Conservation (phyloP, 1,140 invertebrate genomes). For the Eumaeus atala region DNA sequence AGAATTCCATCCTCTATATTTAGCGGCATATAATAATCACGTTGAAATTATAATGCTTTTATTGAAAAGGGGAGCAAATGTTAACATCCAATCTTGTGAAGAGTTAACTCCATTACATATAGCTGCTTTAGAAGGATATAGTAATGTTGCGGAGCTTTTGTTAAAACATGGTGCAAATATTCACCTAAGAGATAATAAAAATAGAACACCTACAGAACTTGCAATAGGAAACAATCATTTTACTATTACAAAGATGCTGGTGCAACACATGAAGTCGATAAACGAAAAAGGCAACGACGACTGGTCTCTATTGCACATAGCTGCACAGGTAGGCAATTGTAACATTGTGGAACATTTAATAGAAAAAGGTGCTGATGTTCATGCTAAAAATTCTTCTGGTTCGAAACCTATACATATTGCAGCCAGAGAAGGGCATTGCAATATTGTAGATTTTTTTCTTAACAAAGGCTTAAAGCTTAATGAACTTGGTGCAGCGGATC, state of each 20-base stretch:
- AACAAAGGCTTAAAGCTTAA: neutral
- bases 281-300: constrained; percentile 8
- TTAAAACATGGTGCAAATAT: neutral
- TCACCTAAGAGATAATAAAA: neutral
- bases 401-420: constrained; percentile 11
- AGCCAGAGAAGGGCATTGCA: neutral
- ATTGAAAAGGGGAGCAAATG: neutral
- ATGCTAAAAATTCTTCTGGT: constrained; percentile 6
- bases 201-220: neutral
- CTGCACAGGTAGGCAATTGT: constrained; percentile 6
- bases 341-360: constrained; percentile 7
- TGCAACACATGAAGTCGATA: neutral
- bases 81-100: neutral
- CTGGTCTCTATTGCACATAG: constrained; percentile 6
- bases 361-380: constrained; percentile 4
- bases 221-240: constrained; percentile 3
- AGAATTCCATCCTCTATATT: neutral
- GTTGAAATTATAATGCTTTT: neutral
- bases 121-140: neutral
- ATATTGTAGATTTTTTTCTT: constrained; percentile 10
- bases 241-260: neutral
- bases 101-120: neutral
- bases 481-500: neutral
- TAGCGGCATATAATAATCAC: constrained; percentile 1
- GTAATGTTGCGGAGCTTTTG: neutral